Conservation (phyloP, 2,113 vertebrate genomes). For the Microtus richardsoni region DNA sequence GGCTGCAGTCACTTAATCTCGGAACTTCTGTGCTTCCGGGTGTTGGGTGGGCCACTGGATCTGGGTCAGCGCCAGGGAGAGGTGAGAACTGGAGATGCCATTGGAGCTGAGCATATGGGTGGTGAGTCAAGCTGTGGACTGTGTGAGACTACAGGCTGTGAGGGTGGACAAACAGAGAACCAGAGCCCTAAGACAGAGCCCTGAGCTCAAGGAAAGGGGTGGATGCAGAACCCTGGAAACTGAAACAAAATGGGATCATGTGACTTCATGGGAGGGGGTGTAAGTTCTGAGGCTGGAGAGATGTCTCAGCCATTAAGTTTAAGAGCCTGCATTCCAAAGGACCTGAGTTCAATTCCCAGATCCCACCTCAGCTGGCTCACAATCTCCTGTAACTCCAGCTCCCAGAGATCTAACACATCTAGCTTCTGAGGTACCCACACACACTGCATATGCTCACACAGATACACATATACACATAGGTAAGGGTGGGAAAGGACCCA, state of each 20-base stretch:
- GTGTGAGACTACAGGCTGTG: too few relatives aligned
- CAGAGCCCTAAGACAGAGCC: not conserved
- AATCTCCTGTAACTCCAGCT: not conserved
- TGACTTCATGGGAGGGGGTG: not conserved
- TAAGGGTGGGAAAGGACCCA: not conserved
- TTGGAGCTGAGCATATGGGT: not conserved
- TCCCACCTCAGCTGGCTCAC: too few relatives aligned
- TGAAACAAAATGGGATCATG: not conserved
- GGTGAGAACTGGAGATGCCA: accelerated
- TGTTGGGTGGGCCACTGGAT: too few relatives aligned
- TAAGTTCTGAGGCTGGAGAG: not conserved
- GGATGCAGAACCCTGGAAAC: not conserved
- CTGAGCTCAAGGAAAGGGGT: not conserved
- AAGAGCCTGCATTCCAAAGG: not conserved
- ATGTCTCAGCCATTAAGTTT: not conserved
- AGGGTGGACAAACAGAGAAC: too few relatives aligned
- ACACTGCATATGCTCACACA: not conserved
- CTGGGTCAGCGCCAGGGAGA: not conserved
- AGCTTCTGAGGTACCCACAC: not conserved
- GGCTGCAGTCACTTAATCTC: not conserved
- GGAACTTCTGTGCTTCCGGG: not conserved
- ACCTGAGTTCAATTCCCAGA: not conserved
- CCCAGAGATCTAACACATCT: not conserved
- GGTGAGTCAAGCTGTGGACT: not conserved
- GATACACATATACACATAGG: too few relatives aligned